Base-by-base conservation (phyloP, 1,140 invertebrate genomes). In the Pogonognathellus flavescens region DNA sequence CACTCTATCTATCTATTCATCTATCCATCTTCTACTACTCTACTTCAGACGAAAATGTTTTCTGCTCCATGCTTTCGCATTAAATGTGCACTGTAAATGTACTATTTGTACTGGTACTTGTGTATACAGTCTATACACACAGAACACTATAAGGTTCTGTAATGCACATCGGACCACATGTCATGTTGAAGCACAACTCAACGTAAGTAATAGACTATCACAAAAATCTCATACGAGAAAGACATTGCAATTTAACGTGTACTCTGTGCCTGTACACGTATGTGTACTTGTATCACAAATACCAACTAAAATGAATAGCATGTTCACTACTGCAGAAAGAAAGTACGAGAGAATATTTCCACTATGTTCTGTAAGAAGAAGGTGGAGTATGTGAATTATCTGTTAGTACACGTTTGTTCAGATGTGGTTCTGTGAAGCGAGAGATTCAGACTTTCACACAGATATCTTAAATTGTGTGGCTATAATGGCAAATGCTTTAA, bases 31-130 rank as follows among this genome's bases (percentile, higher is more conserved):
- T 31, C 25, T n/a, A n/a, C 62, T 66, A 25, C 25, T n/a, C 31
- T 76, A 50, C 70, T 76, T 76, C 49, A 16, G 25, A 72, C 66
- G 31, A 49, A 25, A 49, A 76, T 49, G 70, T 76, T 49, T 49
- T 76, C 70, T 76, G 70, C 70, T 76, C 70, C 25, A 31, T 76
- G 70, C 70, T 76, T 76, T 41, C 9, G 53, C 70, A n/a, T 76
- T 50, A 49, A 76, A 50, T 57, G 11, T 57, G 11, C 53, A 57
- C 53, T 57, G 11, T 14, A 2, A 57, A n/a, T n/a, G 1, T 13
- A n/a, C 2, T 57, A 57, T 57, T 57, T 13, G 11, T 57, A 9
- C 11, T 57, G 10, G n/a, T 57, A 57, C n/a, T 57, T 14, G 11
- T 57, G 70, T 66, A 6, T 76, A 31, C 31, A 76, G 25, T 50